Percentiles rank a stretch among this genome's conserved stretches.
These are phyloP conservation scores for Psophia crepitans DNA, from an alignment of 2,113 vertebrate genomes.

Conservation along the genomic window DNA sequence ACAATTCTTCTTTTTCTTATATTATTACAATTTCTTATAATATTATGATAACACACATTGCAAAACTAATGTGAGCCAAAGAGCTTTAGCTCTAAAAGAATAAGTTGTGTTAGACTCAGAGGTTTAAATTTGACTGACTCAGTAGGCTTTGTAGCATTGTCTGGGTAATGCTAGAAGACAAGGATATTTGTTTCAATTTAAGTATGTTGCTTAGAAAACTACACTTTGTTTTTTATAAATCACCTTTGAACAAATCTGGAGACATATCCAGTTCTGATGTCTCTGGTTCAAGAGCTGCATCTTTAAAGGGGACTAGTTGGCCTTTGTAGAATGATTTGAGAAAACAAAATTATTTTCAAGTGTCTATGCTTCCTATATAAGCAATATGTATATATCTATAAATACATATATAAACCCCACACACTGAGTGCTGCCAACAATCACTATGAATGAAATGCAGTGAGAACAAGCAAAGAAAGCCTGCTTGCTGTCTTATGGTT, in stretches of 20 bases:
- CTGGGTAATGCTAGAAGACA: background rate
- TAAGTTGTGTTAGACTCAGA: background rate
- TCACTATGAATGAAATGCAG: slow-evolving; percentile 65
- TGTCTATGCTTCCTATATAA: slow-evolving; percentile 41
- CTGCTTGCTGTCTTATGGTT: slow-evolving; percentile 41
- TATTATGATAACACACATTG: background rate
- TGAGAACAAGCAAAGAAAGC: slow-evolving; percentile 51
- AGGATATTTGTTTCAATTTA: background rate
- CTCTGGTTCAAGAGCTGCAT: background rate
- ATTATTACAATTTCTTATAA: background rate
- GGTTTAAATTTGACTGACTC: background rate
- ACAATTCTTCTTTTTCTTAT: background rate
- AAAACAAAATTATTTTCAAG: slow-evolving; percentile 51
- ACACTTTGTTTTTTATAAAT: background rate
- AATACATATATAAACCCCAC: slow-evolving; percentile 54
- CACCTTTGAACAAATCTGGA: background rate
- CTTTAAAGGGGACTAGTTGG: background rate
- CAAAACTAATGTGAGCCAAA: background rate
- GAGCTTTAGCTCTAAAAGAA: background rate
- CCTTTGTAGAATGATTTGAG: background rate
- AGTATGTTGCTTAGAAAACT: background rate
- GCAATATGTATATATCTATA: slow-evolving; percentile 52
- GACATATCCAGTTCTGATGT: background rate
- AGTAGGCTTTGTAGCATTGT: background rate
- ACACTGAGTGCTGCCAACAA: slow-evolving; percentile 46